These are phyloP conservation scores for Neomicropteryx cornuta DNA, from an alignment of 1,140 invertebrate genomes.

Conservation along the genomic window DNA sequence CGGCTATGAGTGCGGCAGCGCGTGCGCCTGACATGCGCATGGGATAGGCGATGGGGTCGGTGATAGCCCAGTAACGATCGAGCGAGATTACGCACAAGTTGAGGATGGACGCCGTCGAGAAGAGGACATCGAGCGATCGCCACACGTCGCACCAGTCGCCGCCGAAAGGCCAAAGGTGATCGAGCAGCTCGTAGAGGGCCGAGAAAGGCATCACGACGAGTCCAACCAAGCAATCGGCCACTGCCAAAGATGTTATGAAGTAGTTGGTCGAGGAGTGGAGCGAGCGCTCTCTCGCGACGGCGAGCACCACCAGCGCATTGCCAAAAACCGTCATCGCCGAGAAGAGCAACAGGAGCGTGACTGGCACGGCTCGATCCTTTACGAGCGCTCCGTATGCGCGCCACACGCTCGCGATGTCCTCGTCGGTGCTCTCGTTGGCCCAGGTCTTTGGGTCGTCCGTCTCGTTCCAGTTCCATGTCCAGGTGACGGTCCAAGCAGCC, in stretches of 20 bases:
- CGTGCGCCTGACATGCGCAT: slow-evolving; percentile 76
- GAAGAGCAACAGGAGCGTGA: slow-evolving; percentile 79
- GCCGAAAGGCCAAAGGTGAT: slow-evolving; percentile 78
- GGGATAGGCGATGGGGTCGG: slow-evolving; percentile 93
- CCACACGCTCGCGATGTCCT: slow-evolving; percentile 26
- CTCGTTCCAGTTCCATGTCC: too few relatives aligned
- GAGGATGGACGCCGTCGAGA: slow-evolving; percentile 90
- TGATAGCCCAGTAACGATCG: slow-evolving; percentile 96
- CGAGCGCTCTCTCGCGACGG: slow-evolving; percentile 80
- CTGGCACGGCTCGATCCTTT: slow-evolving; percentile 61
- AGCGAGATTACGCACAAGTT: slow-evolving; percentile 97
- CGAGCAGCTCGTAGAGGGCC: slow-evolving; percentile 75
- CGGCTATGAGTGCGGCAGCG: slow-evolving; percentile 70
- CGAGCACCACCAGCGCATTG: slow-evolving; percentile 91
- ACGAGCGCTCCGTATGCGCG: slow-evolving; percentile 35
- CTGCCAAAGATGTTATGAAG: slow-evolving; percentile 92
- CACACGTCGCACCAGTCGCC: slow-evolving; percentile 91
- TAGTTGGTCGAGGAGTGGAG: slow-evolving; percentile 95
- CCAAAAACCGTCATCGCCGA: slow-evolving; percentile 92
- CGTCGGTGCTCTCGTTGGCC: slow-evolving; percentile 14
- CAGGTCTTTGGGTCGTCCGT: too few relatives aligned
- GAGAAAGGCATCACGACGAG: slow-evolving; percentile 95
- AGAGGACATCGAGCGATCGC: slow-evolving; percentile 92
- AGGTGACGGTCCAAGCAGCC: too few relatives aligned
- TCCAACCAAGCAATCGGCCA: slow-evolving; percentile 94